Evolutionary conservation across 92 coral and sea anemone species (phyloP).

Genomic region (Zoanthus sansibaricus): DNA sequence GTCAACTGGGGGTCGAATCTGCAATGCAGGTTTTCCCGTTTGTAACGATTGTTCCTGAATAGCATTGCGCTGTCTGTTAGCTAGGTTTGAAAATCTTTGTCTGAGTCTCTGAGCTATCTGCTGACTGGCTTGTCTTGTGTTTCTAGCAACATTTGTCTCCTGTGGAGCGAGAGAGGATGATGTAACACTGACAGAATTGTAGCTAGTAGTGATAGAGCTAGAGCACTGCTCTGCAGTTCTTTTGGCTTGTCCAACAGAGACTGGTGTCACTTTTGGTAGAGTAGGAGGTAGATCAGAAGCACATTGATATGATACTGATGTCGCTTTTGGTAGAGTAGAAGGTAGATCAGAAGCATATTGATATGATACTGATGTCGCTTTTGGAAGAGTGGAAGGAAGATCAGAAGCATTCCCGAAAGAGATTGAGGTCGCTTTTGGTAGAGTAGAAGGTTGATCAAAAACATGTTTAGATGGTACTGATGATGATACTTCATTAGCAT

Average conservation of each 20-base stretch:
- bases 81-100: conserved; percentile 75
- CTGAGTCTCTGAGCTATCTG: conserved; percentile 70
- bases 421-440: not conserved
- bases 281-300: not conserved
- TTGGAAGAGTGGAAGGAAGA: not conserved
- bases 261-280: not conserved
- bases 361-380: not conserved
- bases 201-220: not conserved
- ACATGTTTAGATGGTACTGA: not conserved
- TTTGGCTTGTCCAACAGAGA: not conserved
- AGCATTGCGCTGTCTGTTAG: conserved; percentile 68
- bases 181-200: not conserved
- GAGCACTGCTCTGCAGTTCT: not conserved
- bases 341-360: not conserved
- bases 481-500: not conserved
- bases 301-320: not conserved
- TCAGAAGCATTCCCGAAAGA: not conserved
- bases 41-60: not conserved
- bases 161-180: not conserved
- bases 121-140: conserved; percentile 52
- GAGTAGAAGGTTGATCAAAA: not conserved
- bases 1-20: not conserved
- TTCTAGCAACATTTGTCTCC: conserved; percentile 22
- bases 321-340: not conserved
- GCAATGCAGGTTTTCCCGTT: not conserved